phyloP scores from a whole-genome alignment of 1,140 invertebrate genomes.

The Drosophila dunni region DNA sequence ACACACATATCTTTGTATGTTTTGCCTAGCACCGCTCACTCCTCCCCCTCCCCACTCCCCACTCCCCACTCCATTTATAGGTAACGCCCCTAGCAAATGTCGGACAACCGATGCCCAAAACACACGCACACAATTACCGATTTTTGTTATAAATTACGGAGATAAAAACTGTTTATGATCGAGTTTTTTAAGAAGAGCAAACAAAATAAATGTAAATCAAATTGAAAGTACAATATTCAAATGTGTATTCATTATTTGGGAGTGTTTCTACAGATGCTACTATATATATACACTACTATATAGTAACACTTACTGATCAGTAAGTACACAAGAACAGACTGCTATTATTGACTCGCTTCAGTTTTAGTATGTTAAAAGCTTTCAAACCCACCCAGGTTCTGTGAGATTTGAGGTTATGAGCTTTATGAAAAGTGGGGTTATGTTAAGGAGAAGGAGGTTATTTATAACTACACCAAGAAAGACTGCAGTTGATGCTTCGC shows the following conservation, averaged over 20 bases:
- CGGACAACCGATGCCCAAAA: not conserved
- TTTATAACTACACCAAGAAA: too few species aligned
- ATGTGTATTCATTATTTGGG: not conserved
- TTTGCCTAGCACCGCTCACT: not conserved
- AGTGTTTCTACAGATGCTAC: not conserved
- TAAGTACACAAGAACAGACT: not conserved
- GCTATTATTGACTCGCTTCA: too few species aligned
- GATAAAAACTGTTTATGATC: constrained; percentile 48
- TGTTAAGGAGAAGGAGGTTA: too few species aligned
- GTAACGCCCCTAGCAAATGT: not conserved
- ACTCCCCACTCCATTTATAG: not conserved
- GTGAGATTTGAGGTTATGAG: too few species aligned
- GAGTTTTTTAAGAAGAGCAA: constrained; percentile 50
- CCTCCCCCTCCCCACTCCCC: not conserved
- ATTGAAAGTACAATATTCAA: constrained; percentile 52
- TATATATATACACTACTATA: not conserved
- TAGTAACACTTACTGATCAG: not conserved
- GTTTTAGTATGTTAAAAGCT: too few species aligned
- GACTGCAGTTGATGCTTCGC: too few species aligned
- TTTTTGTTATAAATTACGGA: constrained; percentile 25
- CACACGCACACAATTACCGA: constrained; percentile 3
- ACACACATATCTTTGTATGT: constrained; percentile 9
- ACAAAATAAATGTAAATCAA: constrained; percentile 37
- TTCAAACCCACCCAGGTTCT: too few species aligned
- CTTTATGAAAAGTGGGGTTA: too few species aligned